Base-by-base conservation (phyloP, 2,888 invertebrate species). In the Poecilobothrus nobilitatus region DNA sequence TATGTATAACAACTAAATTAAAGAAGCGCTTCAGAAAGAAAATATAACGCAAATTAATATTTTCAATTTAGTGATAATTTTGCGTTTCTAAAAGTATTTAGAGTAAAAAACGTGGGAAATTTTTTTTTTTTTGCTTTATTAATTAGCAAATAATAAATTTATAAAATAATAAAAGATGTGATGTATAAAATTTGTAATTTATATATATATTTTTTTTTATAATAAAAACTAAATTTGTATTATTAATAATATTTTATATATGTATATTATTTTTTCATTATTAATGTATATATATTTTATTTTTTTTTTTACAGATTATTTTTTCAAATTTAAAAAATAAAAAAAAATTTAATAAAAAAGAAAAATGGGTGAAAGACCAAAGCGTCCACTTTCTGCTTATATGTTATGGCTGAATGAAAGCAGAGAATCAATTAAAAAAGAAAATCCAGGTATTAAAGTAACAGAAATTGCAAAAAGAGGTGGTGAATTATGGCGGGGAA, bases 381-480 rank as follows among this genome's bases (percentile, higher is more conserved):
- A 99, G 83, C 88, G 96, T 78, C 92, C 97, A 62, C 86, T 89
- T 78, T 91, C 95, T 66, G 96, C 95, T 3, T 99, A 94, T 81
- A 94, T 99, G 91, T 81, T 97, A 74, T 99, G 96, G 95, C 84
- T 98, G 74, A 95, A 93, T 80, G 94, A 91, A 74, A 89, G 87
- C 71, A 86, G 98, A 74, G 93, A 95, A 76, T 84, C 86, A 74
- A 93, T 99, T 73, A 97, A 97, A 82, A 84, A 89, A 53, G 93
- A 95, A 67, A 88, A 93, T 84, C 96, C 97, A 37, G 95, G 95
- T 72, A 90, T 95, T 72, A 89, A 90, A 77, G 89, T 98, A 34
- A 94, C 94, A 10, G 98, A 98, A 78, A 89, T 97, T 71, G 91
- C 95, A 63, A 97, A 95, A 83, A 94, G 93, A 78, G 97, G 91